These are phyloP conservation scores for Disparrhopalites patrizii DNA, from an alignment of 2,888 invertebrate genomes.

Conservation along the genomic window DNA sequence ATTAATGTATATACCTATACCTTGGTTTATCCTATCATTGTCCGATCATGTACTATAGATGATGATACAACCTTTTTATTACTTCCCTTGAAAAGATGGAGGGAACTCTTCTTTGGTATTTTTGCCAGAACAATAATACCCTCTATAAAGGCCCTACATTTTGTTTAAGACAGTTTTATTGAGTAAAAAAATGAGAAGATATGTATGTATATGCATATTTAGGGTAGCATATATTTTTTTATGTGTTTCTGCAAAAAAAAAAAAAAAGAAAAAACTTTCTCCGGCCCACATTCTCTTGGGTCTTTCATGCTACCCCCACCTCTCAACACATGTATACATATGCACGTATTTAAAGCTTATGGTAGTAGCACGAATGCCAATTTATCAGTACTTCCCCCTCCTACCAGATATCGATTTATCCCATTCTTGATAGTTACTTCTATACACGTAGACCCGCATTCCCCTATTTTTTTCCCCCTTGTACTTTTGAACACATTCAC, in stretches of 20 bases:
- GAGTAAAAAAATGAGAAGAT: background rate
- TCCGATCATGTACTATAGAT: too few relatives aligned
- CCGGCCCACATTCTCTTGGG: too few relatives aligned
- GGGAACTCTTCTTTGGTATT: background rate
- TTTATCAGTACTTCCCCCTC: slow-evolving; percentile 12
- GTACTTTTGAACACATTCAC: too few relatives aligned
- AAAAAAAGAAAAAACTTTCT: background rate
- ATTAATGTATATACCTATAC: too few relatives aligned
- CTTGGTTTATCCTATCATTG: too few relatives aligned
- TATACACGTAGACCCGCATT: too few relatives aligned
- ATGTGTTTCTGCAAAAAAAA: too few relatives aligned
- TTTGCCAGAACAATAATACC: background rate
- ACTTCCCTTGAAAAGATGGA: background rate
- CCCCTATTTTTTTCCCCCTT: too few relatives aligned
- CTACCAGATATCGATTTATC: slow-evolving; percentile 22
- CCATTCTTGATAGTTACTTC: too few relatives aligned
- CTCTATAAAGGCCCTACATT: background rate
- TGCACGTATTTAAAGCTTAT: slow-evolving; percentile 5
- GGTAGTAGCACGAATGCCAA: slow-evolving; percentile 10
- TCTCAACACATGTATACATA: background rate
- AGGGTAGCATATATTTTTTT: background rate
- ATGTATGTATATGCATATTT: background rate
- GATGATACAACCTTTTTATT: too few relatives aligned
- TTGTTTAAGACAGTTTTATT: background rate
- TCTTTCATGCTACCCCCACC: too few relatives aligned